Conservation (phyloP, 92 coral and sea anemone species). For the Epizoanthus fatuus region DNA sequence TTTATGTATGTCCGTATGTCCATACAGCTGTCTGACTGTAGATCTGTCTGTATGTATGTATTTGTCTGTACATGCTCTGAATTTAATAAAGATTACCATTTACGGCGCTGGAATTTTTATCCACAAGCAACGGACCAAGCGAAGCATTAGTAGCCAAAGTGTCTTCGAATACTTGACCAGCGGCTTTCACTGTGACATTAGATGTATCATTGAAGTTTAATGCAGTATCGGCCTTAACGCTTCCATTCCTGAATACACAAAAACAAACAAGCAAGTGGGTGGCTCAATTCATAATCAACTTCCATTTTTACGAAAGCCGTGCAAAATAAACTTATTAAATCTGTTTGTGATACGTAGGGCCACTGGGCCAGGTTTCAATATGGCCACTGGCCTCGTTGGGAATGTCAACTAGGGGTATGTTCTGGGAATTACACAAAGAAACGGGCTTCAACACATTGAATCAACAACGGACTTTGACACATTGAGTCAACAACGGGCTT, state of each 20-base stretch:
- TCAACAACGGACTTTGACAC: too few species aligned
- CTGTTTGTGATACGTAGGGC: too few species aligned
- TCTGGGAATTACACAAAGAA: too few species aligned
- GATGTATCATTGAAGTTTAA: neutral
- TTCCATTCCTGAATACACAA: slow-evolving; percentile 4
- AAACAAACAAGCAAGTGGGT: neutral
- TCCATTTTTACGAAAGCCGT: too few species aligned
- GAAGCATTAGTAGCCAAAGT: neutral
- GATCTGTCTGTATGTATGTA: neutral
- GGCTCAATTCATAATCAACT: neutral
- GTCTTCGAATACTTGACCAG: slow-evolving; percentile 2
- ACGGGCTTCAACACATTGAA: too few species aligned
- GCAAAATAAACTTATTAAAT: too few species aligned
- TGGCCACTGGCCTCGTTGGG: too few species aligned
- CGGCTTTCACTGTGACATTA: neutral
- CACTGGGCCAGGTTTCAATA: too few species aligned
- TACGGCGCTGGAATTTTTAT: neutral
- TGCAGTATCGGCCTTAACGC: neutral
- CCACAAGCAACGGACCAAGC: neutral
- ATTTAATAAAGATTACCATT: neutral
- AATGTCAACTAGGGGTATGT: too few species aligned
- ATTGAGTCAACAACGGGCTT: too few species aligned
- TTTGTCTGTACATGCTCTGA: neutral
- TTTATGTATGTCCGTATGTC: neutral
- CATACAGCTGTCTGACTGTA: neutral